phyloP scores from a whole-genome alignment of 2,797 vertebrate species.

The Chelon auratus region DNA sequence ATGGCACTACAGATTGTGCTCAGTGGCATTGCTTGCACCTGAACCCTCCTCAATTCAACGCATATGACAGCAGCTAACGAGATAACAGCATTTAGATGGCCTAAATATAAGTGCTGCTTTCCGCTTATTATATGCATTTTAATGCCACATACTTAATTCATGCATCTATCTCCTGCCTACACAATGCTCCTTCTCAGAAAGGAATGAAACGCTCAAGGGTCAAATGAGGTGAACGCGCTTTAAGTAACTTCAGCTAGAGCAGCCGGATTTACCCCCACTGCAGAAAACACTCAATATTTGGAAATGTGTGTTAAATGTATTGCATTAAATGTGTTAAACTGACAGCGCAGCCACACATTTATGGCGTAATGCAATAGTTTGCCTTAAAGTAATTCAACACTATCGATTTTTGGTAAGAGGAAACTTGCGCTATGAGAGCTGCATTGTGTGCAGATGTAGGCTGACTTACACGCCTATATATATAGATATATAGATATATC shows the following conservation, averaged over 20 bases:
- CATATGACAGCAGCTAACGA: too few relatives aligned
- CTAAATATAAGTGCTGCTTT: not conserved
- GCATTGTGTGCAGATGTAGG: not conserved
- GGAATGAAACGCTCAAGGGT: constrained; percentile 20
- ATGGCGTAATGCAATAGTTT: constrained; percentile 1
- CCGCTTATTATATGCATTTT: not conserved
- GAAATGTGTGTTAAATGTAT: not conserved
- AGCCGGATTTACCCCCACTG: not conserved
- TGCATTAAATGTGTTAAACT: not conserved
- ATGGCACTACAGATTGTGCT: not conserved
- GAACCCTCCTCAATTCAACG: not conserved
- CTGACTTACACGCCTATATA: not conserved
- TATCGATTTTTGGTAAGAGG: constrained; percentile 62
- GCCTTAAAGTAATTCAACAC: constrained; percentile 58
- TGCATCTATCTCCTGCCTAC: too few relatives aligned
- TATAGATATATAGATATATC: not conserved
- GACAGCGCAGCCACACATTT: not conserved
- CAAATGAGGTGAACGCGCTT: constrained; percentile 46
- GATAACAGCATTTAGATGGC: not conserved
- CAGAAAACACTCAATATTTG: not conserved
- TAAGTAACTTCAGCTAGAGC: constrained; percentile 1
- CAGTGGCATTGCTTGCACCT: constrained; percentile 6
- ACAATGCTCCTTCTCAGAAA: too few relatives aligned
- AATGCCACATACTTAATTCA: not conserved
- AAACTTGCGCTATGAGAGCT: constrained; percentile 48